Evolutionary conservation across 2,888 invertebrate species (phyloP).

Genomic region (Drosophila phalerata): DNA sequence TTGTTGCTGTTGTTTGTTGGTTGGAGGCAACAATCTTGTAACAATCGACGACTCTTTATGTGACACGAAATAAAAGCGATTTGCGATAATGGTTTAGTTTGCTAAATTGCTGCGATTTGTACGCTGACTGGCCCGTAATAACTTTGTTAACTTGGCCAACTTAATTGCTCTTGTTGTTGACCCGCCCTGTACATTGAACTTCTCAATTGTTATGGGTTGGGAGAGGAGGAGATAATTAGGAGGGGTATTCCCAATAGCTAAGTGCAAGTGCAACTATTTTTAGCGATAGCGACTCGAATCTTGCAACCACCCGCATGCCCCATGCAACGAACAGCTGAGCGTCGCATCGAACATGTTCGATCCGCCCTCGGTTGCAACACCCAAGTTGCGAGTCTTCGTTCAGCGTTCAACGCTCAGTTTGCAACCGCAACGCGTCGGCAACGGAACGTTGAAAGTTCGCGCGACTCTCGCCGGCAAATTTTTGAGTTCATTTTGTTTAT

Average conservation of each 20-base stretch:
- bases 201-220: slow-evolving; percentile 8
- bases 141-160: slow-evolving; percentile 54
- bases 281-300: slow-evolving; percentile 21
- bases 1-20: not conserved
- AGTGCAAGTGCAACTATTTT: slow-evolving; percentile 56
- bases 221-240: too few relatives aligned
- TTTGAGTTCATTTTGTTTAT: slow-evolving; percentile 56
- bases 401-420: slow-evolving; percentile 31
- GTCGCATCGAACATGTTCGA: slow-evolving; percentile 18
- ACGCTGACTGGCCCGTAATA: slow-evolving; percentile 47
- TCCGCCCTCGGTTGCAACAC: not conserved
- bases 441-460: slow-evolving; percentile 28
- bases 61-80: slow-evolving; percentile 53
- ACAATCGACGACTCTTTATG: slow-evolving; percentile 53
- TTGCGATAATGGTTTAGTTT: slow-evolving; percentile 71
- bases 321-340: slow-evolving; percentile 19
- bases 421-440: slow-evolving; percentile 42
- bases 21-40: slow-evolving; percentile 18
- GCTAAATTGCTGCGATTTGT: slow-evolving; percentile 71
- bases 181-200: slow-evolving; percentile 70
- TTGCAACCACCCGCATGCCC: slow-evolving; percentile 23
- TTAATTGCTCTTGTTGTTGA: slow-evolving; percentile 60
- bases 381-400: slow-evolving; percentile 2
- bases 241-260: not conserved
- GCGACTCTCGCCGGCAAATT: slow-evolving; percentile 41